Base-by-base conservation (phyloP, 2,888 invertebrate species). In the Odontomyia ornata region DNA sequence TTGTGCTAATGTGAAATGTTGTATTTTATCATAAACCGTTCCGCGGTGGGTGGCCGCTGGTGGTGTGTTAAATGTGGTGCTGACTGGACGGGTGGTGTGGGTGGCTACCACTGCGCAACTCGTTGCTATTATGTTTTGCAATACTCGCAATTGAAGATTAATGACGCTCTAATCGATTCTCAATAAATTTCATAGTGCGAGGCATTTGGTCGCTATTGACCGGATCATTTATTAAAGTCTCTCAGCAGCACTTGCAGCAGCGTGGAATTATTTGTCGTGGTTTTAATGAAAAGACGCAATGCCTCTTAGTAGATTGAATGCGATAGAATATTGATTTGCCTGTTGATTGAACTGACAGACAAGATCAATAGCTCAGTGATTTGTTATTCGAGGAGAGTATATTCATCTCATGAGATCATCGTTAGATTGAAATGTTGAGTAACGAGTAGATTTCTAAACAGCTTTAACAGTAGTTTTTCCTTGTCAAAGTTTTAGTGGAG, bases 131-230 rank as follows among this genome's bases (percentile, higher is more conserved):
- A 30, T 30, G 30, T 64, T 64, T 64, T 64, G 64, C 64, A 64
- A 64, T 27, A 30, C 15, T 27, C 36, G 36, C 64, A 64, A 27
- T 64, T 30, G 64, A 64, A 64, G 64, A 64, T 64, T 64, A 64
- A 64, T 64, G 28, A n/a, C 23, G 64, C 36, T 9, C 30, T 64
- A 64, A 64, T 64, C 30, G 64, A 64, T 64, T 27, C 23, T 5
- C 3, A 64, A 64, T 64, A 64, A 30, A 18, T 18, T 30, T 30
- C 25, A 9, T 30, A 30, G 13, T 28, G 64, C 25, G 9, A 36
- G 30, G 28, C 15, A n/a, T 64, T n/a, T 28, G 15, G 7, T 30
- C 15, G n/a, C 28, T 18, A n/a, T 64, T 64, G 64, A 64, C 30
- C 64, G n/a, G 28, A 25, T 64, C 57, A 64, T 64, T 28, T 64